Evolutionary conservation across 2,113 vertebrate species (phyloP).

Genomic region (Setophaga coronata): DNA sequence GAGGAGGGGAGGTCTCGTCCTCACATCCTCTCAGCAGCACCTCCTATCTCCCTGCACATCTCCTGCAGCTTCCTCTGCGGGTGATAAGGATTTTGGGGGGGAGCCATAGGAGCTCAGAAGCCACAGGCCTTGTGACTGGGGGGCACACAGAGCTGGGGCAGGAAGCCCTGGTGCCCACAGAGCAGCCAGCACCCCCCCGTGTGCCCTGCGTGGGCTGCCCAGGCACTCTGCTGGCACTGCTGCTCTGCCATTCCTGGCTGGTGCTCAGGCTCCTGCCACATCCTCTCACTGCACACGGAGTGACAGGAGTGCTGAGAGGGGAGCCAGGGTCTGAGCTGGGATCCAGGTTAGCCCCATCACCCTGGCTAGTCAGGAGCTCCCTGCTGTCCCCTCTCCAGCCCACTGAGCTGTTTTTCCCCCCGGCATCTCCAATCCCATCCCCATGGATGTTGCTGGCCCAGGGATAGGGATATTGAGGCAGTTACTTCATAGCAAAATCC

Average conservation of each 20-base stretch:
- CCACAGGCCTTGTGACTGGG: neutral
- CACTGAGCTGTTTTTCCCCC: fast-evolving
- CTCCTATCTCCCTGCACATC: slow-evolving; percentile 24
- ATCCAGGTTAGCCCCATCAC: neutral
- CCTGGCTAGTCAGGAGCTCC: neutral
- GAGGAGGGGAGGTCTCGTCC: neutral
- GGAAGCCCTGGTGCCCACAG: neutral
- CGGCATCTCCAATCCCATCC: neutral
- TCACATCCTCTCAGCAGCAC: neutral
- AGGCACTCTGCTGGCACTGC: fast-evolving
- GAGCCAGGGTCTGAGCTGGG: neutral
- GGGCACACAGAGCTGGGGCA: neutral
- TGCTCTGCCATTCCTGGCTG: neutral
- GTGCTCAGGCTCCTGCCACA: neutral
- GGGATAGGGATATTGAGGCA: neutral
- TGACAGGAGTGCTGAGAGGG: neutral
- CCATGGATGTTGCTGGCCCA: neutral
- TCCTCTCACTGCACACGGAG: neutral
- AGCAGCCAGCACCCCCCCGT: fast-evolving
- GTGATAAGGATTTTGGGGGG: slow-evolving; percentile 3
- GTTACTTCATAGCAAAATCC: neutral
- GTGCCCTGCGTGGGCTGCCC: neutral
- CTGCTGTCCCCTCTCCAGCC: neutral
- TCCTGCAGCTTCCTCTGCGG: neutral
- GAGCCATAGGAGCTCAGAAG: neutral